Percentiles rank a stretch among this genome's conserved stretches.
phyloP scores from a whole-genome alignment of 1,140 invertebrate species.

The Euura saliciscinereae region DNA sequence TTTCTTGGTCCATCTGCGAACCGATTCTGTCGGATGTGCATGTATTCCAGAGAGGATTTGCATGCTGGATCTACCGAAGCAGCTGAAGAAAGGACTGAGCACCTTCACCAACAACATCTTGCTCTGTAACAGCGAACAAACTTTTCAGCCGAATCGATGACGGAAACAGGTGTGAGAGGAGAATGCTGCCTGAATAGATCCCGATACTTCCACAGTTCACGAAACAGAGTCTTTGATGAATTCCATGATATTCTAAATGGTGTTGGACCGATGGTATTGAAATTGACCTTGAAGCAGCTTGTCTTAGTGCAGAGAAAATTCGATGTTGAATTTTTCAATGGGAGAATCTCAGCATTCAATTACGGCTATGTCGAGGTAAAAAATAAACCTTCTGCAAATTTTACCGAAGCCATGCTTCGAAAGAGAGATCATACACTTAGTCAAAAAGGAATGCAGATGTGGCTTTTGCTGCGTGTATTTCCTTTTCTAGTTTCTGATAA shows the following conservation, averaged over 20 bases:
- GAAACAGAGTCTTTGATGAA: neutral
- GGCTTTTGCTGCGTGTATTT: conserved; percentile 27
- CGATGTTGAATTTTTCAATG: conserved; percentile 17
- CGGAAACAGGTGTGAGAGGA: conserved; percentile 11
- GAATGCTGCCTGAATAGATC: neutral
- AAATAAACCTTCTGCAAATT: neutral
- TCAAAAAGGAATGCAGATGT: conserved; percentile 33
- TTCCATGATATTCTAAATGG: neutral
- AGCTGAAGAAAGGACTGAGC: conserved; percentile 13
- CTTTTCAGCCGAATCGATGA: conserved; percentile 8
- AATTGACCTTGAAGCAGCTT: neutral
- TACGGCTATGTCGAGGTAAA: conserved; percentile 17
- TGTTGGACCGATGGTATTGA: neutral
- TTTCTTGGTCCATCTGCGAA: conserved; percentile 29
- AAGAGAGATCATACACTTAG: conserved; percentile 22
- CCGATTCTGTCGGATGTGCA: conserved; percentile 32
- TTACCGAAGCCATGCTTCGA: conserved; percentile 11
- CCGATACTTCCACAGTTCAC: neutral
- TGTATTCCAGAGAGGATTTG: conserved; percentile 30
- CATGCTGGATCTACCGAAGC: conserved; percentile 13
- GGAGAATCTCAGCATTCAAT: conserved; percentile 14
- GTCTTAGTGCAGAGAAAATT: neutral
- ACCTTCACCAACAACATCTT: conserved; percentile 12
- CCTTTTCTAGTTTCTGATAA: conserved; percentile 28
- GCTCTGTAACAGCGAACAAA: neutral